Conservation (phyloP, 2,113 vertebrate species). For the Gymnogyps californianus region DNA sequence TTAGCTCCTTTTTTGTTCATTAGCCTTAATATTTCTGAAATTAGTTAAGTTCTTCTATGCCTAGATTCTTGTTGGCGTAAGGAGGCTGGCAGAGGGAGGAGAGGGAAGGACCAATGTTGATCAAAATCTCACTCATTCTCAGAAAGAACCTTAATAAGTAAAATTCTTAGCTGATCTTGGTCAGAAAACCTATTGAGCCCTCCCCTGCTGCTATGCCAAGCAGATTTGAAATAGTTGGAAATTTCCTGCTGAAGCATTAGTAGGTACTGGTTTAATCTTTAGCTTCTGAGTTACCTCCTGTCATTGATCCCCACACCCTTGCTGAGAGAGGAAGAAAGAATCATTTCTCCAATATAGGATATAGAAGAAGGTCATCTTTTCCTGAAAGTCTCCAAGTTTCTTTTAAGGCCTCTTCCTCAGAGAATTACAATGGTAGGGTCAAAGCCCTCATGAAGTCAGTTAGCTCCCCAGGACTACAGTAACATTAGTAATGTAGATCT, state of each 20-base stretch:
- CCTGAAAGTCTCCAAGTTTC: background rate
- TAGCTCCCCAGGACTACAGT: background rate
- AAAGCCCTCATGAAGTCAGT: background rate
- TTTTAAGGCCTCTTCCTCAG: background rate
- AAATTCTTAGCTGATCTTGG: background rate
- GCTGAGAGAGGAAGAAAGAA: background rate
- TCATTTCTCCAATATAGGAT: accelerated
- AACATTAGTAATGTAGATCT: background rate
- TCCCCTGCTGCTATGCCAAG: background rate
- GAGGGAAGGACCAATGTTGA: background rate
- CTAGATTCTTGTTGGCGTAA: background rate
- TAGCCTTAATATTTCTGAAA: background rate
- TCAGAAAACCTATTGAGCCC: background rate
- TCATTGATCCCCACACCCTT: background rate
- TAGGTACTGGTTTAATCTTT: background rate
- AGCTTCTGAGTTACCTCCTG: background rate
- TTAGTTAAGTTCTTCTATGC: background rate
- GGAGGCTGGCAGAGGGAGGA: background rate
- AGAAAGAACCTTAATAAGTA: background rate
- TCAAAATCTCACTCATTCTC: background rate
- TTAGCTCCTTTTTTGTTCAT: background rate
- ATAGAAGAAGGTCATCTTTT: background rate
- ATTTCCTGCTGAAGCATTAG: background rate
- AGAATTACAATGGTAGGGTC: background rate
- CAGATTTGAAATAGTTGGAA: background rate